These are phyloP conservation scores for Thomomys bottae DNA, from an alignment of 2,113 vertebrate species.

Conservation along the genomic window DNA sequence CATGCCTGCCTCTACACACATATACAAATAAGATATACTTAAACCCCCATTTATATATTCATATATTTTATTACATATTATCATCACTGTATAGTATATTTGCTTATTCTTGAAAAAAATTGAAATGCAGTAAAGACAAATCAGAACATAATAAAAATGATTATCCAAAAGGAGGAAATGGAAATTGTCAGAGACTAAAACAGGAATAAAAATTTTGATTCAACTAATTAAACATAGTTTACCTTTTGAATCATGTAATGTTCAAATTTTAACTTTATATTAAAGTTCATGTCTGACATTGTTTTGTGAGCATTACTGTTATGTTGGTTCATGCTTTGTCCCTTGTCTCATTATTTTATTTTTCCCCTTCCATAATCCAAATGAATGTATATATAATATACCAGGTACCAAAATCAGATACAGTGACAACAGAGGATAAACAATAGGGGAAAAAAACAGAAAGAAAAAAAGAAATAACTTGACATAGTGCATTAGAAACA, in stretches of 20 bases:
- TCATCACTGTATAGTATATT: not conserved
- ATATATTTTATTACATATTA: not conserved
- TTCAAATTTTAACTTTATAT: constrained; percentile 45
- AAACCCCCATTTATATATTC: not conserved
- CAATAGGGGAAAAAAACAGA: no score
- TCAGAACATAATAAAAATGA: not conserved
- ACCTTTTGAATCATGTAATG: constrained; percentile 18
- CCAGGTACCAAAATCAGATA: no score
- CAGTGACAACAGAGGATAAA: no score
- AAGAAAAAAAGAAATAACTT: no score
- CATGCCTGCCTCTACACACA: not conserved
- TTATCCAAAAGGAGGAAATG: not conserved
- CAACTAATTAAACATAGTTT: not conserved
- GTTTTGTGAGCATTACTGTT: no score
- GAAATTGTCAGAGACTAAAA: constrained; percentile 1
- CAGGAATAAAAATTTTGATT: constrained; percentile 1
- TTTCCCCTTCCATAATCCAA: no score
- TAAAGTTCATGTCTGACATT: no score
- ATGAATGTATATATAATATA: no score
- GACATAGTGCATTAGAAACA: no score
- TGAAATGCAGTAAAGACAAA: constrained; percentile 6
- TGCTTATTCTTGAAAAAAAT: constrained; percentile 15
- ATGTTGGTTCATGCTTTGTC: no score
- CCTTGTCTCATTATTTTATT: no score
- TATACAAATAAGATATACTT: not conserved